Evolutionary conservation across 2,113 vertebrate genomes (phyloP).

Genomic region (Callospermophilus lateralis): DNA sequence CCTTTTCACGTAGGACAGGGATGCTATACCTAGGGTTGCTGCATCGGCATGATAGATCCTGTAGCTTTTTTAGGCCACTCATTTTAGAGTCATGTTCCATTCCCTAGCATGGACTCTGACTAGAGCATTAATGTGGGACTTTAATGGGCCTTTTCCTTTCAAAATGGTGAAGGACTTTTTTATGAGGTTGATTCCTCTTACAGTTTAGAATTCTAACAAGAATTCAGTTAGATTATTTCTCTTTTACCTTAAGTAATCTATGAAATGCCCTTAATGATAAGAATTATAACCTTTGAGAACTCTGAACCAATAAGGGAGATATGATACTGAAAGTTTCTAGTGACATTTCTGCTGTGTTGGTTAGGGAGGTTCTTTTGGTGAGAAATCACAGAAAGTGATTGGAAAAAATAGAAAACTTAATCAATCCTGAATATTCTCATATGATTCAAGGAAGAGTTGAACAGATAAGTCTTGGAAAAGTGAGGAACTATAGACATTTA

Average conservation of each 20-base stretch:
- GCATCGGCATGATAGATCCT: rapidly evolving
- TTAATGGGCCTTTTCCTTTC: neutral
- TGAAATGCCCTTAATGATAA: neutral
- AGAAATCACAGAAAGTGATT: neutral
- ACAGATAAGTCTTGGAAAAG: neutral
- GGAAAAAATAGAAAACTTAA: neutral
- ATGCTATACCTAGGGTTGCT: neutral
- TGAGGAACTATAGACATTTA: neutral
- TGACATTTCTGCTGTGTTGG: neutral
- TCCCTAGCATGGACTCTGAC: neutral
- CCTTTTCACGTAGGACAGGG: neutral
- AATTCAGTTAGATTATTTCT: neutral
- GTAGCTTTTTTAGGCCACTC: neutral
- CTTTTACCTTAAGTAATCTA: neutral
- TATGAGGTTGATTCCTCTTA: slow-evolving; percentile 2
- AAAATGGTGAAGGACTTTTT: neutral
- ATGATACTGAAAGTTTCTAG: neutral
- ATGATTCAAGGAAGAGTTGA: neutral
- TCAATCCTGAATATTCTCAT: neutral
- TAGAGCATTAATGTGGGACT: neutral
- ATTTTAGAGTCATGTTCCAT: neutral
- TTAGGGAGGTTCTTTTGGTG: neutral
- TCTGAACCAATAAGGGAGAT: neutral
- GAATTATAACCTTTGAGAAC: neutral
- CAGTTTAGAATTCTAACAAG: slow-evolving; percentile 33